Evolutionary conservation across 2,113 vertebrate genomes (phyloP).

Genomic region (Rostratula benghalensis): DNA sequence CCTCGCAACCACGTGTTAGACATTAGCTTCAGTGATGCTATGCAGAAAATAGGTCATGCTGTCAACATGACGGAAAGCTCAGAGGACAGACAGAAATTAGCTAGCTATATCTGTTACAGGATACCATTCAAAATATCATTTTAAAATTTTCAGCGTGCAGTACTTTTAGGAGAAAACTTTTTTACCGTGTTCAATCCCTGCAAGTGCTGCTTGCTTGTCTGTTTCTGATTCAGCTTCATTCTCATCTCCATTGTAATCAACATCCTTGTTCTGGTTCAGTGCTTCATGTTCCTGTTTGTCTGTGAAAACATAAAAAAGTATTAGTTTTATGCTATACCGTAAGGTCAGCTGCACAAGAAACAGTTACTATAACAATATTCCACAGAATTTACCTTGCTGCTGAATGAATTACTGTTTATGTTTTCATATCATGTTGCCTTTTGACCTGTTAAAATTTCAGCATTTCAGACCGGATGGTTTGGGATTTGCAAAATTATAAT

Average conservation of each 20-base stretch:
- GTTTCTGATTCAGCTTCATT: conserved; percentile 91
- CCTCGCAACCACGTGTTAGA: neutral
- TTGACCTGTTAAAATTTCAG: neutral
- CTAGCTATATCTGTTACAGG: neutral
- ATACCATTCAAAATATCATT: neutral
- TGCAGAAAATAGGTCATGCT: neutral
- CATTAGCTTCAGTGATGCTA: neutral
- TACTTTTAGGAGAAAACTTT: neutral
- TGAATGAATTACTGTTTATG: neutral
- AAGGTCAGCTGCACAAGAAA: neutral
- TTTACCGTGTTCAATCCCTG: conserved; percentile 73
- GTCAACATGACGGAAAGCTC: neutral
- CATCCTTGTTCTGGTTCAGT: conserved; percentile 69
- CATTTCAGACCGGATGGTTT: neutral
- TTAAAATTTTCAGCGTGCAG: neutral
- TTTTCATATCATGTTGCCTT: neutral
- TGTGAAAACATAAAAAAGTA: neutral
- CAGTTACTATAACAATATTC: neutral
- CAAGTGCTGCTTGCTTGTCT: conserved; percentile 89
- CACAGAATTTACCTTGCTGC: neutral
- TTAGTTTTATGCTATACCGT: neutral
- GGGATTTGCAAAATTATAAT: neutral
- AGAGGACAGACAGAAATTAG: neutral
- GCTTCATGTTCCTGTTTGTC: conserved; percentile 53
- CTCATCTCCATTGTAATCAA: conserved; percentile 85